phyloP scores from a whole-genome alignment of 2,888 invertebrate genomes.

The Phortica okadai region DNA sequence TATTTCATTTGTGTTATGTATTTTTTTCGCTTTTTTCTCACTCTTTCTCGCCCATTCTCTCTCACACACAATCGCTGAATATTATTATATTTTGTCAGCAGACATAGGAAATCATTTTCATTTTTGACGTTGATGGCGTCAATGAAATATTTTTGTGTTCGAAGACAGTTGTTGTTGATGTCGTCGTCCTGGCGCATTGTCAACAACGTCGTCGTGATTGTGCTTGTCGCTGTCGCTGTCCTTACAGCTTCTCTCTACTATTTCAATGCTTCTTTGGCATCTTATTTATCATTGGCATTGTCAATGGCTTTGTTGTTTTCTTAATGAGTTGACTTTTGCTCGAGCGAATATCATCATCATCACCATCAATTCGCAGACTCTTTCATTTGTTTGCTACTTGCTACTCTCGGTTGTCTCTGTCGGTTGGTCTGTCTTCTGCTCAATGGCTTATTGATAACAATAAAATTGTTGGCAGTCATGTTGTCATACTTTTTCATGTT shows the following conservation, averaged over 20 bases:
- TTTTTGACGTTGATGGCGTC: slow-evolving; percentile 31
- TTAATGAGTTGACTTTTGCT: slow-evolving; percentile 58
- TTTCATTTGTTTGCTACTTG: slow-evolving; percentile 5
- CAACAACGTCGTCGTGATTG: slow-evolving; percentile 37
- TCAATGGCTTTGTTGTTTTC: slow-evolving; percentile 22
- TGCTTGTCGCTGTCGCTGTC: slow-evolving; percentile 37
- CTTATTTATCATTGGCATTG: background rate
- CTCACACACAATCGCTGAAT: background rate
- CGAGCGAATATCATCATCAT: slow-evolving; percentile 25
- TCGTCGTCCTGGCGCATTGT: background rate
- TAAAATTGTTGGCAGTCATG: slow-evolving; percentile 41
- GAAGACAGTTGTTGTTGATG: background rate
- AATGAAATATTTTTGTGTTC: slow-evolving; percentile 24
- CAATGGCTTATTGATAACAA: slow-evolving; percentile 57
- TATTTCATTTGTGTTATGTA: slow-evolving; percentile 7
- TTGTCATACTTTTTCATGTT: background rate
- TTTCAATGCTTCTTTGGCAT: background rate
- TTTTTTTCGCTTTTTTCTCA: background rate
- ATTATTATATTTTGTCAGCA: slow-evolving; percentile 15
- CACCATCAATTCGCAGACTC: slow-evolving; percentile 10
- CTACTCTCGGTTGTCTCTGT: background rate
- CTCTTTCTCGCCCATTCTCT: slow-evolving; percentile 4
- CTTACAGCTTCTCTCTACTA: slow-evolving; percentile 22
- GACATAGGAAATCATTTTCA: slow-evolving; percentile 24
- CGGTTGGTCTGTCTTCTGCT: slow-evolving; percentile 25